Conservation (phyloP, 1,140 invertebrate species). For the Gryllus bimaculatus region DNA sequence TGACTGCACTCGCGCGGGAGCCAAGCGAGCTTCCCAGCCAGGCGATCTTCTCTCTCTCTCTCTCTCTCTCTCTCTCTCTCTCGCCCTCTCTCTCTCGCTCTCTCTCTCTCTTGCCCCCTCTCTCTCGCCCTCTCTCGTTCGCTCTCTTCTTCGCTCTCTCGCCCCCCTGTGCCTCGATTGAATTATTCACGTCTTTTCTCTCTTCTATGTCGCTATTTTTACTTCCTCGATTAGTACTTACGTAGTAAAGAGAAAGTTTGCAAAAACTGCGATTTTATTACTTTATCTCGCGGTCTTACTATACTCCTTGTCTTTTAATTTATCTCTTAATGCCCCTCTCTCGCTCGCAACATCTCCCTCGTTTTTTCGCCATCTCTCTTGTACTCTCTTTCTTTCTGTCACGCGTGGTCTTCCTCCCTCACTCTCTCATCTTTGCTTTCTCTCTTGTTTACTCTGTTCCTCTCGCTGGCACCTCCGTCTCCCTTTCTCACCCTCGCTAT, state of each 20-base stretch:
- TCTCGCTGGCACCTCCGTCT: neutral
- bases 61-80: neutral
- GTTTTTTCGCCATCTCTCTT: neutral
- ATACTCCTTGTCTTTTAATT: neutral
- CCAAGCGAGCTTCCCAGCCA: too few relatives aligned
- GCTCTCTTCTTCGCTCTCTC: neutral
- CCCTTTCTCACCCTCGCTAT: neutral
- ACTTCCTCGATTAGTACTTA: too few relatives aligned
- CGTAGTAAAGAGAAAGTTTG: too few relatives aligned
- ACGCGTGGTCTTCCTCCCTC: neutral
- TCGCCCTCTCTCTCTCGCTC: neutral
- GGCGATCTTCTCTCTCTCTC: neutral
- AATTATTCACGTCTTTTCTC: neutral
- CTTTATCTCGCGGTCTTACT: neutral
- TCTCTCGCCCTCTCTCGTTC: neutral
- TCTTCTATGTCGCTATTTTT: neutral
- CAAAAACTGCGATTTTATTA: neutral
- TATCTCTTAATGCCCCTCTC: neutral
- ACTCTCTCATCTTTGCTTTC: neutral
- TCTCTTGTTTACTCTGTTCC: neutral
- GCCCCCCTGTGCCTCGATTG: neutral
- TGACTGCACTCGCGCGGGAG: neutral
- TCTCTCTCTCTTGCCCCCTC: neutral
- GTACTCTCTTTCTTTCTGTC: neutral
- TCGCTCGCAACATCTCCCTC: neutral